Conservation (phyloP, 2,888 invertebrate genomes). For the Drosophila paranaensis region DNA sequence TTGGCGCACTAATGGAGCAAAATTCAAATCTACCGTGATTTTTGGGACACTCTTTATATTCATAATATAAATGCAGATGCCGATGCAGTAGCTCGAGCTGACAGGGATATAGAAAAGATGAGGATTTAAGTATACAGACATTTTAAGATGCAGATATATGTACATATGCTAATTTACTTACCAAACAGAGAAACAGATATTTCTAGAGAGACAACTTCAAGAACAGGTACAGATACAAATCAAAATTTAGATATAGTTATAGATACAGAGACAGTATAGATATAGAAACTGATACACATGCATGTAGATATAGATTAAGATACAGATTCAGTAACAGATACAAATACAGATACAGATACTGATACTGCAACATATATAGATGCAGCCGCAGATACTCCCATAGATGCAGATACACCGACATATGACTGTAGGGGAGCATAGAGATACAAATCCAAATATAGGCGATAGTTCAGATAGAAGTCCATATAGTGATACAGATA, state of each 20-base stretch:
- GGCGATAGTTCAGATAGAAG: not conserved
- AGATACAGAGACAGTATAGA: not conserved
- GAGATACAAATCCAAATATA: not conserved
- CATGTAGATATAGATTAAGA: not conserved
- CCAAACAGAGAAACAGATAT: not conserved
- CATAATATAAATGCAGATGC: not conserved
- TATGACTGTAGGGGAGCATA: not conserved
- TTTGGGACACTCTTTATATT: too few relatives aligned
- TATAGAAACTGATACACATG: not conserved
- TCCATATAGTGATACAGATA: constrained; percentile 2
- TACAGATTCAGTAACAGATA: not conserved
- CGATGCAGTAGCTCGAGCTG: not conserved
- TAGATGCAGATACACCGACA: not conserved
- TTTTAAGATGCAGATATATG: not conserved
- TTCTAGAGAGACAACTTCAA: not conserved
- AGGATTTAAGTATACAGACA: not conserved
- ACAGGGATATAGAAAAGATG: not conserved
- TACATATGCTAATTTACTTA: not conserved
- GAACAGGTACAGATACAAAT: not conserved
- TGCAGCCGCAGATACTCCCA: not conserved
- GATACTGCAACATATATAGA: not conserved
- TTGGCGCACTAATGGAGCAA: too few relatives aligned
- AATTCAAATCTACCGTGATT: too few relatives aligned
- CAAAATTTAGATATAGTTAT: not conserved
- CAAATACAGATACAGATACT: constrained; percentile 1